phyloP scores from a whole-genome alignment of 2,113 vertebrate species.

The Suricata suricatta region DNA sequence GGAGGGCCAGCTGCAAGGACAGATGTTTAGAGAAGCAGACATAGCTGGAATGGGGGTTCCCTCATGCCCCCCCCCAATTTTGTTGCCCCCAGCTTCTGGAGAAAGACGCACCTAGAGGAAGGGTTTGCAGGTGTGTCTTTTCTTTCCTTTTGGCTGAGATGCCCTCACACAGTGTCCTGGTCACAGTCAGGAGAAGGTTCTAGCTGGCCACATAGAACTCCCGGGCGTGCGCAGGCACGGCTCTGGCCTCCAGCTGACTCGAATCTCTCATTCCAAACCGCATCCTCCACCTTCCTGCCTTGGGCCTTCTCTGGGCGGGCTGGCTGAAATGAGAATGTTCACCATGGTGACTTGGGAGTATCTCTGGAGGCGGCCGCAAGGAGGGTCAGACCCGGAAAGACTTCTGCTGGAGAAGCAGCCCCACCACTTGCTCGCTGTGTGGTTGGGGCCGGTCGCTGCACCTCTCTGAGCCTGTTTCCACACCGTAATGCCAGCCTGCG shows the following conservation, averaged over 20 bases:
- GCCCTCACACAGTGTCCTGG: neutral
- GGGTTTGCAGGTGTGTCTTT: neutral
- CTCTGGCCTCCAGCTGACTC: neutral
- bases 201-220: neutral
- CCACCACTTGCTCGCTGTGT: too few species aligned
- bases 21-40: neutral
- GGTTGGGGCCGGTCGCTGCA: neutral
- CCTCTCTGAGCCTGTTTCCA: neutral
- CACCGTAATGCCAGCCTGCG: neutral
- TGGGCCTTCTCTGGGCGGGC: neutral
- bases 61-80: fast-evolving
- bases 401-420: neutral
- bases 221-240: too few species aligned
- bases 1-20: neutral
- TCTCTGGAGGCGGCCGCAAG: neutral
- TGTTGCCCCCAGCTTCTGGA: neutral
- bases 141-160: neutral
- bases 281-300: neutral
- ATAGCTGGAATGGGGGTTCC: neutral
- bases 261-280: neutral
- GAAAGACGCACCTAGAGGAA: too few species aligned
- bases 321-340: neutral
- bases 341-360: neutral
- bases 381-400: fast-evolving
- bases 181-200: neutral